Percentiles rank a stretch among this genome's conserved stretches.
Evolutionary conservation across 2,888 invertebrate genomes (phyloP).

Genomic region (Xestoiulus laeticollis): DNA sequence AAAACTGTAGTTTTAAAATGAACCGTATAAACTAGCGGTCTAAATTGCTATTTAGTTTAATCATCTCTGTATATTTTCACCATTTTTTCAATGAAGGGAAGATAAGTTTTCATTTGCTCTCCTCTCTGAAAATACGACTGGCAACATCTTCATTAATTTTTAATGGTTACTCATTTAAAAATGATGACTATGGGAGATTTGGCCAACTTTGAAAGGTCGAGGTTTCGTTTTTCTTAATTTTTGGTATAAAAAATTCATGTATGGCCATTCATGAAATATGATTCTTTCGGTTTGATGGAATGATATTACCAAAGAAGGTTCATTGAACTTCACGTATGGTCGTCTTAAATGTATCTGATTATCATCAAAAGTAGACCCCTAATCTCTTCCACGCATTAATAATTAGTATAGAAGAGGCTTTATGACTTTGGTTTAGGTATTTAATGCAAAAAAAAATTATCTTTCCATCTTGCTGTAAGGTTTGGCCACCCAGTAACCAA

Average conservation of each 20-base stretch:
- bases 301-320: neutral
- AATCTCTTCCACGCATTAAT: constrained; percentile 16
- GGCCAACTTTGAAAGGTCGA: neutral
- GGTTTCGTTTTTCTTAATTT: constrained; percentile 1
- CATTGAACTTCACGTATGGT: neutral
- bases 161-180: neutral
- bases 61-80: too few species aligned
- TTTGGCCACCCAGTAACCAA: constrained; percentile 15
- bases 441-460: neutral
- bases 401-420: neutral
- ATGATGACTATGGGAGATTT: neutral
- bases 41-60: too few species aligned
- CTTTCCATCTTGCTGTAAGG: neutral
- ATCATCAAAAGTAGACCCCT: constrained; percentile 1
- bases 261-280: constrained; percentile 23
- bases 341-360: constrained; percentile 31
- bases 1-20: too few species aligned
- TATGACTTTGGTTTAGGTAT: neutral
- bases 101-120: neutral
- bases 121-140: neutral
- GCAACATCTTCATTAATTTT: neutral
- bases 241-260: constrained; percentile 10
- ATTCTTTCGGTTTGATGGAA: neutral
- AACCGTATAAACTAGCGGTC: too few species aligned
- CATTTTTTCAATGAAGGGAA: too few species aligned